Percentiles rank a stretch among this genome's conserved stretches.
Conservation (phyloP, 2,888 invertebrate genomes). For the Physocephala rufipes region DNA sequence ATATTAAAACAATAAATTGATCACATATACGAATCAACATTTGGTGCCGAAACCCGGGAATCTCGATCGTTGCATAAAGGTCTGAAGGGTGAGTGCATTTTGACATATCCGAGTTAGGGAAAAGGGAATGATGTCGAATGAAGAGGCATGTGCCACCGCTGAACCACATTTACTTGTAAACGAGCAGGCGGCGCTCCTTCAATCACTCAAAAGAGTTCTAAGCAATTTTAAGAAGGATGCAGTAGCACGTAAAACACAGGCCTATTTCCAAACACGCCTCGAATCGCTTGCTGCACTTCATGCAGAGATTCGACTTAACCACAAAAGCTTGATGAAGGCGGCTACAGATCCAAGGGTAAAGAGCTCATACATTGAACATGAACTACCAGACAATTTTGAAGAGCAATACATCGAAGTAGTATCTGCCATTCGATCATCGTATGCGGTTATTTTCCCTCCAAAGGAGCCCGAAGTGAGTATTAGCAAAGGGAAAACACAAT, state of each 20-base stretch:
- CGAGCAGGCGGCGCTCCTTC: constrained; percentile 18
- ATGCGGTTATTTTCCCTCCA: neutral
- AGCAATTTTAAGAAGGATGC: constrained; percentile 25
- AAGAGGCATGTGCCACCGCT: neutral
- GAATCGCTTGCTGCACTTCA: constrained; percentile 16
- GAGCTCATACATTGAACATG: neutral
- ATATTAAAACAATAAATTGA: no score
- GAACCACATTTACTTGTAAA: constrained; percentile 9
- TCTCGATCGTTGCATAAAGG: no score
- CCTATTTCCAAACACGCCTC: constrained; percentile 14
- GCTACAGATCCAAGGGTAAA: neutral
- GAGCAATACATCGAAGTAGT: constrained; percentile 8
- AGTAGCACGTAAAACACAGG: constrained; percentile 15
- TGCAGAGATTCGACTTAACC: constrained; percentile 9
- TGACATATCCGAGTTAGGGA: neutral
- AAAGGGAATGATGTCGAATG: constrained; percentile 5
- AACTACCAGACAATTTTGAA: no score
- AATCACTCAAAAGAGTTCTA: constrained; percentile 8
- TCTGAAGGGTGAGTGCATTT: neutral
- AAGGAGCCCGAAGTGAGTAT: neutral
- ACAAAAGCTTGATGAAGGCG: neutral
- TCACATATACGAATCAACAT: neutral
- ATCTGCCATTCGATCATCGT: neutral
- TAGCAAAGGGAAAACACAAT: neutral
- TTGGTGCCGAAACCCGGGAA: neutral